Base-by-base conservation (phyloP, 1,140 invertebrate species). In the Drosophila tsacasi region DNA sequence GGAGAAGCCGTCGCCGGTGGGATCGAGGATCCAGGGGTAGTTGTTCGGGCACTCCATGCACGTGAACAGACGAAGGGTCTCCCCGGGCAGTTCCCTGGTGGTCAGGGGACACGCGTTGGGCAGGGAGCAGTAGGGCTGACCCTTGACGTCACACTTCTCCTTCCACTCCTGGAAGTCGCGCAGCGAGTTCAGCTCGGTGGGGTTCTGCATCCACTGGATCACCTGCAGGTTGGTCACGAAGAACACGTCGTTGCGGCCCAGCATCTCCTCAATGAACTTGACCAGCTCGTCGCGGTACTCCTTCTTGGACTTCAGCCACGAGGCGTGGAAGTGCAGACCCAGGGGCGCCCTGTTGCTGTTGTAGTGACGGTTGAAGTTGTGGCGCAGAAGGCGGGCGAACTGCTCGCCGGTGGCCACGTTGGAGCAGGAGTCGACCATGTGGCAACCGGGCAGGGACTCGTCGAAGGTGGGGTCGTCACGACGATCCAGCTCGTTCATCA, bases 181-280 rank as follows among this genome's bases (percentile, higher is more conserved):
- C 42, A 99, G 94, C 17, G 95, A 96, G 13, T 97, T 96, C 50
- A 98, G 84, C 93, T 98, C 97, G 5, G 97, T 98, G 42, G 98
- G 98, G 75, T 97, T 97, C 94, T 98, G 98, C 97, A 99, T 99
- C 98, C 98, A 99, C 94, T 99, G 98, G 85, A 99, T 97, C 10
- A 99, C 98, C 95, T 98, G 97, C 73, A 97, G 95, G 94, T 97
- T 97, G 52, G 97, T 98, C 35, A 98, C 97, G 92, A 99, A 98
- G 94, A 98, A 99, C 15, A 99, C 98, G 91, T 99, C 98, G 85
- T 97, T 97, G 82, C 97, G 95, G 64, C 95, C 95, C 54, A 98
- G 93, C 96, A 98, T 97, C 92, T 99, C 98, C 93, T 98, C 97
- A 78, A 99, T 98, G 93, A 98, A 99, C 86, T 97, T 97, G 92